Evolutionary conservation across 2,888 invertebrate genomes (phyloP), one percentile per base, ranked within the genome.

Genomic region (Agapetus fuscipes): DNA sequence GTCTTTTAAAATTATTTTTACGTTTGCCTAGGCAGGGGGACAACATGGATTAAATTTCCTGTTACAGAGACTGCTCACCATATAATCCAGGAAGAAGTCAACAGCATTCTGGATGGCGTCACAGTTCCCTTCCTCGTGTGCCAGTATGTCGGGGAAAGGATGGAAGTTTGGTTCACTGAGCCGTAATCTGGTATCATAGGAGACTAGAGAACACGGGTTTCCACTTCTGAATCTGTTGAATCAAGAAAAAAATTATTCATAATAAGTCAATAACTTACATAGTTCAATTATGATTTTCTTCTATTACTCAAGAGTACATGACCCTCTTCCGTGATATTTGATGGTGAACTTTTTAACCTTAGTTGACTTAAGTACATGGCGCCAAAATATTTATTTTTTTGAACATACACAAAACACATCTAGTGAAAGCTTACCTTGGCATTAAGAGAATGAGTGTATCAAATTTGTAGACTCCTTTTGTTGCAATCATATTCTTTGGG

Each of bases 21-120:
- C n/a, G n/a, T n/a, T n/a, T n/a, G n/a, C n/a, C n/a, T n/a, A n/a
- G n/a, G n/a, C n/a, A n/a, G n/a, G n/a, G n/a, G n/a, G n/a, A n/a
- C n/a, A n/a, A n/a, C n/a, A n/a, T n/a, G n/a, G n/a, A n/a, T n/a
- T n/a, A n/a, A n/a, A n/a, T n/a, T n/a, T n/a, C n/a, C n/a, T n/a
- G n/a, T n/a, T n/a, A n/a, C n/a, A n/a, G 25, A 32, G 10, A 26
- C 34, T 27, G 36, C 13, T 36, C 29, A 36, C 34, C 30, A 34
- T 25, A 25, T 27, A 20, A 33, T 37, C 36, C 13, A 33, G 74
- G 56, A 54, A 70, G 35, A 83, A 58, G 53, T 85, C 84, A 0
- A 84, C 75, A 2, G 76, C 82, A 37, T 77, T 82, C 52, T 84
- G 82, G 12, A 85, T 59, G 1, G 73, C 73, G 20, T 69, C 62